phyloP scores from a whole-genome alignment of 2,797 vertebrate species.

The Cyprinella venusta region DNA sequence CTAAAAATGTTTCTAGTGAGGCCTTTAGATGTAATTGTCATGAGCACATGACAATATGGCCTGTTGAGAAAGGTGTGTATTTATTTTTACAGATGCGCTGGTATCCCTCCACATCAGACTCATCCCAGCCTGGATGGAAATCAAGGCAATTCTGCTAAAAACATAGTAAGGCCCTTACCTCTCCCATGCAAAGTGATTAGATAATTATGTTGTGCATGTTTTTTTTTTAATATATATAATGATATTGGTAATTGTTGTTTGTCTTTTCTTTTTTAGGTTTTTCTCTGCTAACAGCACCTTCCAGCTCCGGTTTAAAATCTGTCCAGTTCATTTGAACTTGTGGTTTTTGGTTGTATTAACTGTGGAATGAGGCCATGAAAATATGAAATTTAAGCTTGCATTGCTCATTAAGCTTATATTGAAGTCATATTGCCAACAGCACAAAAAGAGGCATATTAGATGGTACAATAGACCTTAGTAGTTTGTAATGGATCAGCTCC shows the following conservation, averaged over 20 bases:
- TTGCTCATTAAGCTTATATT: constrained; percentile 28
- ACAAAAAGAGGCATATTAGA: constrained; percentile 61
- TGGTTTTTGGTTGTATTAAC: constrained; percentile 77
- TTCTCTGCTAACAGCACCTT: constrained; percentile 73
- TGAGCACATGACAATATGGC: not conserved
- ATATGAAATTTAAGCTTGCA: constrained; percentile 57
- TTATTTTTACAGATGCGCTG: constrained; percentile 89
- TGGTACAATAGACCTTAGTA: constrained; percentile 72
- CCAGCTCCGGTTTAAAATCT: constrained; percentile 74
- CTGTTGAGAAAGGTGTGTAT: no score
- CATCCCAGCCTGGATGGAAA: constrained; percentile 97
- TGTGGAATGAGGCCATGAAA: constrained; percentile 63
- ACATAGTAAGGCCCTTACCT: constrained; percentile 21
- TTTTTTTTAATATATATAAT: not conserved
- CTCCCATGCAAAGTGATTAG: not conserved
- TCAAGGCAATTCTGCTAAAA: constrained; percentile 95
- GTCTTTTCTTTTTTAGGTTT: constrained; percentile 60
- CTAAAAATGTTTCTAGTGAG: constrained; percentile 4
- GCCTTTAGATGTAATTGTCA: not conserved
- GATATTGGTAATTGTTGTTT: not conserved
- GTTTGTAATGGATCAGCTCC: constrained; percentile 61
- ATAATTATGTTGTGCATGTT: not conserved
- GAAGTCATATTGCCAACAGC: constrained; percentile 71
- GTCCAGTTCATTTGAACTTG: constrained; percentile 80
- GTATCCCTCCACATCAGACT: constrained; percentile 94